A percentile compares a stretch with the other conserved stretches of the same genome.
These are phyloP conservation scores for Poeciliopsis retropinna DNA, from an alignment of 2,113 vertebrate species.

Conservation along the genomic window DNA sequence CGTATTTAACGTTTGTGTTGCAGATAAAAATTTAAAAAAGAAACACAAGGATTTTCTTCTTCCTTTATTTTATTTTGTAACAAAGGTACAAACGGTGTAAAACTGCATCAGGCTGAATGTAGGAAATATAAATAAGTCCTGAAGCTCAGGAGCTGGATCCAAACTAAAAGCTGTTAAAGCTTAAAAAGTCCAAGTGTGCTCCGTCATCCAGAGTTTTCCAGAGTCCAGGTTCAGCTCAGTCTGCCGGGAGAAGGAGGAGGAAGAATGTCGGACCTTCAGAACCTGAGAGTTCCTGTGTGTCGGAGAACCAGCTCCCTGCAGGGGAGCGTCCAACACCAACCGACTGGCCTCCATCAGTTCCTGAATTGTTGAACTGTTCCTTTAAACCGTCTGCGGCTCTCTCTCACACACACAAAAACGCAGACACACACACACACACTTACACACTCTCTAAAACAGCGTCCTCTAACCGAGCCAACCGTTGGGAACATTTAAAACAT, in stretches of 20 bases:
- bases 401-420: neutral
- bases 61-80: slow-evolving; percentile 72
- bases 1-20: neutral
- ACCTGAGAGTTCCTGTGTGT: slow-evolving; percentile 13
- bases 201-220: neutral
- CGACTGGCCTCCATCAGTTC: no score
- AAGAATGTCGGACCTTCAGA: slow-evolving; percentile 8
- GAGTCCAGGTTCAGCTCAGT: neutral
- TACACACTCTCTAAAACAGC: neutral
- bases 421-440: neutral
- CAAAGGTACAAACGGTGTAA: slow-evolving; percentile 82
- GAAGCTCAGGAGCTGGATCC: neutral
- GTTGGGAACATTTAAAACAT: neutral
- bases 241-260: neutral
- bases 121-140: slow-evolving; percentile 82
- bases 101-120: slow-evolving; percentile 73
- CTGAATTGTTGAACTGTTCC: neutral
- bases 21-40: neutral
- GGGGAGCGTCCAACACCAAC: neutral
- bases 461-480: neutral
- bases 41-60: slow-evolving; percentile 44
- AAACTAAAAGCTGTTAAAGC: slow-evolving; percentile 49
- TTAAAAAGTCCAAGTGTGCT: slow-evolving; percentile 56
- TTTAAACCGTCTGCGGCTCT: no score
- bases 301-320: slow-evolving; percentile 10